Conservation (phyloP, 2,797 vertebrate species). For the Fistularia tabacaria region DNA sequence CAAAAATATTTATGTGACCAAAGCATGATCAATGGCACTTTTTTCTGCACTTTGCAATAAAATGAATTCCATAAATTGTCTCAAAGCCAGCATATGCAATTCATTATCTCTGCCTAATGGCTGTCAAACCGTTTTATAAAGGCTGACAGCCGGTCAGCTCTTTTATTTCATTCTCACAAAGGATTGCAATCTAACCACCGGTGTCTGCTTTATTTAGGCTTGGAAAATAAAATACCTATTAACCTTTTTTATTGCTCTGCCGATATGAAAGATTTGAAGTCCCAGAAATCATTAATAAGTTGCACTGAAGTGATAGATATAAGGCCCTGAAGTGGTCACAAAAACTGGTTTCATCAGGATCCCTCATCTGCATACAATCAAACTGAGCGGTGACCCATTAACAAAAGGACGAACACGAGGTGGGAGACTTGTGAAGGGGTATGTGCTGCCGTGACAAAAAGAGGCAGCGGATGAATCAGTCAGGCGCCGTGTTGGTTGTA, state of each 20-base stretch:
- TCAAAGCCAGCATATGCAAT: conserved; percentile 32
- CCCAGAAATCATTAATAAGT: conserved; percentile 67
- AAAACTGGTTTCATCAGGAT: conserved; percentile 57
- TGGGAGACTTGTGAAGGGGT: conserved; percentile 40
- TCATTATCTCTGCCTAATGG: conserved; percentile 25
- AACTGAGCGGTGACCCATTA: conserved; percentile 62
- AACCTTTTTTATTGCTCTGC: conserved; percentile 55
- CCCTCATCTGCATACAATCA: conserved; percentile 76
- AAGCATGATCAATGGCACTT: conserved; percentile 21
- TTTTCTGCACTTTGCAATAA: conserved; percentile 30
- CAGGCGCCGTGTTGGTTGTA: conserved; percentile 23
- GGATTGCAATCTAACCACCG: conserved; percentile 26
- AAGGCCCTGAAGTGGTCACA: conserved; percentile 51
- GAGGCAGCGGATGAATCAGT: conserved; percentile 53
- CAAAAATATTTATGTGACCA: no score
- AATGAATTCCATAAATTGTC: conserved; percentile 16
- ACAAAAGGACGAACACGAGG: conserved; percentile 5
- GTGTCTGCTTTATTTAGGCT: conserved; percentile 15
- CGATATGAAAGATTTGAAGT: conserved; percentile 29
- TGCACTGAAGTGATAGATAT: conserved; percentile 49
- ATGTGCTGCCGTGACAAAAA: conserved; percentile 48
- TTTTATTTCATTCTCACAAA: conserved; percentile 45
- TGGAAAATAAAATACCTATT: conserved; percentile 55
- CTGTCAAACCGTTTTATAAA: conserved; percentile 32
- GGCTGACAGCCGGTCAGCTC: conserved; percentile 19